A percentile compares a stretch with the other conserved stretches of the same genome.
These are phyloP conservation scores for Elaeidobius kamerunicus DNA, from an alignment of 2,888 invertebrate genomes.

Conservation along the genomic window DNA sequence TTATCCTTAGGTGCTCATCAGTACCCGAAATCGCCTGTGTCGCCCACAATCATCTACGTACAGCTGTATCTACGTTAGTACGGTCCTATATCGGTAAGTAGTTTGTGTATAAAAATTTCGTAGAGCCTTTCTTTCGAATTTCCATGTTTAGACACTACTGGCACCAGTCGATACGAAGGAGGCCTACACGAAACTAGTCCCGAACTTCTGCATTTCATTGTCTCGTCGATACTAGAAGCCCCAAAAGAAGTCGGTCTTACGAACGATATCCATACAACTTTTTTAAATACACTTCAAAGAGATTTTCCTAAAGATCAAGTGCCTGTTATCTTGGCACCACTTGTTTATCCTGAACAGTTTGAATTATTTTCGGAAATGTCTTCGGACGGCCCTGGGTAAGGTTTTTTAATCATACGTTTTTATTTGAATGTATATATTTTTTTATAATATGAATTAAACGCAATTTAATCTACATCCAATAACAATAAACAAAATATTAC, in stretches of 20 bases:
- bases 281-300: slow-evolving; percentile 75
- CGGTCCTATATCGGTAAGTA: slow-evolving; percentile 73
- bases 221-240: slow-evolving; percentile 60
- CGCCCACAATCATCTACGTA: slow-evolving; percentile 76
- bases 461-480: too few relatives aligned
- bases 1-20: slow-evolving; percentile 79
- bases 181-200: slow-evolving; percentile 88
- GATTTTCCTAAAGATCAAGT: slow-evolving; percentile 88
- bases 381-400: slow-evolving; percentile 54
- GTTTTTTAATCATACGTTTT: too few relatives aligned
- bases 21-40: slow-evolving; percentile 70
- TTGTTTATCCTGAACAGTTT: slow-evolving; percentile 78
- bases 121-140: neutral
- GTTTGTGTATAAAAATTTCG: neutral
- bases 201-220: slow-evolving; percentile 81
- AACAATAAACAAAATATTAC: too few relatives aligned
- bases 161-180: slow-evolving; percentile 66
- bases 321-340: slow-evolving; percentile 85
- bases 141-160: slow-evolving; percentile 55
- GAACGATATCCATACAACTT: slow-evolving; percentile 72
- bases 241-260: slow-evolving; percentile 65
- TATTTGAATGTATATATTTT: too few relatives aligned
- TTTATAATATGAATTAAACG: too few relatives aligned
- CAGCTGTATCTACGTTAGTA: slow-evolving; percentile 79
- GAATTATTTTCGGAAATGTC: slow-evolving; percentile 64